Evolutionary conservation across 2,113 vertebrate genomes (phyloP), one percentile per base, ranked within the genome.

Genomic region (Cyrtonyx montezumae): DNA sequence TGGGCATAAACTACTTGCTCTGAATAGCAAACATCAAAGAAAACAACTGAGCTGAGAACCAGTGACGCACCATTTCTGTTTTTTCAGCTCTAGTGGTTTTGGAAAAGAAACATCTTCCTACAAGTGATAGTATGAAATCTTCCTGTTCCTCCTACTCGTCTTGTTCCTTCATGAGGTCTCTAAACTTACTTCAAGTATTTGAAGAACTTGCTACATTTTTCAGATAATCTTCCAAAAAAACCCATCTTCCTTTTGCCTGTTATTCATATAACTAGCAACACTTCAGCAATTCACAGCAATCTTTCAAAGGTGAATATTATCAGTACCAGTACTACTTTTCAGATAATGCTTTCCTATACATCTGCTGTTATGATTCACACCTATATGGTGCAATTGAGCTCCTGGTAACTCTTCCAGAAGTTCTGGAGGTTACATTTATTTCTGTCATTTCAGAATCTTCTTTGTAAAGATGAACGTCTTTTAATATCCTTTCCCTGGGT

Each of bases 391-490:
- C 3, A 6, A 91, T 49, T 1, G 0, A 91, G 42, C 12, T 45
- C 42, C 71, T 46, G 59, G 63, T 45, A 93, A 84, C 42, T 83
- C 86, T 92, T 83, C 69, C 46, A 22, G 70, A 96, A 94, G 68
- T 90, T 95, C 75, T 77, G n/a, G 37, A 70, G 85, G 37, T 71
- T 69, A 13, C 58, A 85, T 94, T 92, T 92, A 93, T 87, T 94
- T 83, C 82, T 79, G 86, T 77, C 88, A 90, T 94, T 94, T 83
- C 76, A 75, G 73, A 87, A 67, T 51, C 32, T 21, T 91, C 61
- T 94, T 87, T 71, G 76, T 94, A 74, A 88, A 88, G 94, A 94
- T 91, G 46, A 93, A 46, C 87, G 92, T 95, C 83, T 87, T 91
- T 84, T 93, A 95, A 91, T 93, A 62, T 89, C 71, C 94, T 42